Base-by-base conservation (phyloP, 2,888 invertebrate species). In the Cheilosia soror region DNA sequence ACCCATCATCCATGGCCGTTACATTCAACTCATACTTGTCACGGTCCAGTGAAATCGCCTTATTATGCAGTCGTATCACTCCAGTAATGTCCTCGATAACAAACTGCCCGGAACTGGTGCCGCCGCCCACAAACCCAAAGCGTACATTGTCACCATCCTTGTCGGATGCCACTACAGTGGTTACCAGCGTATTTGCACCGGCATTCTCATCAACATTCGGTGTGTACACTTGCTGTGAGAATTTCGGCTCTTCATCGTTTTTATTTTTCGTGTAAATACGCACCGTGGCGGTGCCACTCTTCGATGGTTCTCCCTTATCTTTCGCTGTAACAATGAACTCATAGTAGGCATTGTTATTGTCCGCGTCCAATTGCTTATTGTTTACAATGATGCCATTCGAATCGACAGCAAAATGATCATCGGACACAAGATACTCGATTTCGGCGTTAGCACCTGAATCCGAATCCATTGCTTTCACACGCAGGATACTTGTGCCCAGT, bases 11-110 rank as follows among this genome's bases (percentile, higher is more conserved):
- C 93, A 97, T 95, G 2, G 99, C 99, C 0, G 98, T 98, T 7
- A 99, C 98, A 91, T 99, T 99, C 77, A 99, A 93, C 91, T 98
- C 98, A 91, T 99, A 99, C 91, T 98, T 98, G 91, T 98, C 98
- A 87, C 97, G 94, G 90, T 98, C 98, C 87, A 98, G 93, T 0
- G 96, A 95, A 88, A 98, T 98, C 5, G 96, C 95, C 90, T 97
- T 97, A 88, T 95, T 96, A 90, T 97, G 97, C 69, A 98, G 93
- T 84, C 98, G 95, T 88, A 98, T 98, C 37, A 98, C 98, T 88
- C 98, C 98, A 58, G 98, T 98, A 87, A 98, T 97, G 92, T 98
- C 97, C 93, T 98, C 98, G 88, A 98, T 98, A 20, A 97, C 97
- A 91, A 98, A 98, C 91, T 98, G 98, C 0, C 98, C 98, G 0